These are phyloP conservation scores for Phyllotreta cruciferae DNA, from an alignment of 2,888 invertebrate genomes.

Conservation along the genomic window DNA sequence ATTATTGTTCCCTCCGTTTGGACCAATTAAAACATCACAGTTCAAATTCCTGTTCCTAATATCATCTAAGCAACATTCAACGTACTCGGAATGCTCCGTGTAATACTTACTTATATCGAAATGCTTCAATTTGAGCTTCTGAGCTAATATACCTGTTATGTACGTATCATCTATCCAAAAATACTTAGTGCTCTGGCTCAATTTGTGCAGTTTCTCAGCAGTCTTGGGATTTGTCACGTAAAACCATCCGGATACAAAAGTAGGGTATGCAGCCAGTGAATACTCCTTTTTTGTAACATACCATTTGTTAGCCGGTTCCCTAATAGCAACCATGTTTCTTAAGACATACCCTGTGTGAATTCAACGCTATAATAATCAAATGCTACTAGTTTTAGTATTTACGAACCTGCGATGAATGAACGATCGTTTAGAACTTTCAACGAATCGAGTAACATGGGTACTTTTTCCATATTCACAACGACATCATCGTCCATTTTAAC, in stretches of 20 bases:
- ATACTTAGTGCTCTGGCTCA: slow-evolving; percentile 66
- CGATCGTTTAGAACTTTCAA: slow-evolving; percentile 49
- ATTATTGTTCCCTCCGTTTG: slow-evolving; percentile 78
- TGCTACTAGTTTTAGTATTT: neutral
- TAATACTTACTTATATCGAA: slow-evolving; percentile 68
- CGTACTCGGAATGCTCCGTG: slow-evolving; percentile 73
- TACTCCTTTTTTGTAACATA: slow-evolving; percentile 76
- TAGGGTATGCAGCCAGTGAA: slow-evolving; percentile 68
- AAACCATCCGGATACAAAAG: slow-evolving; percentile 85
- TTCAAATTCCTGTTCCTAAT: slow-evolving; percentile 63
- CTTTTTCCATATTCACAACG: slow-evolving; percentile 71
- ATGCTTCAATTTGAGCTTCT: slow-evolving; percentile 65
- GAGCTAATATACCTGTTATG: slow-evolving; percentile 79
- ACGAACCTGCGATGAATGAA: slow-evolving; percentile 60
- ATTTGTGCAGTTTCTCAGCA: slow-evolving; percentile 65
- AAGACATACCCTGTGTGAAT: slow-evolving; percentile 68
- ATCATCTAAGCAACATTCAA: slow-evolving; percentile 77
- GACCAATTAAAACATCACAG: slow-evolving; percentile 77
- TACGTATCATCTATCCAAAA: slow-evolving; percentile 95
- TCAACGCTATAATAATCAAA: neutral
- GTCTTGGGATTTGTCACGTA: slow-evolving; percentile 76
- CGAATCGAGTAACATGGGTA: slow-evolving; percentile 61
- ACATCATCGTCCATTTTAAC: slow-evolving; percentile 87
- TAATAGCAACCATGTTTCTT: slow-evolving; percentile 68
- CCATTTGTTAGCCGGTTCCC: slow-evolving; percentile 79